These are phyloP conservation scores for Cygnus buccinator DNA, from an alignment of 2,113 vertebrate genomes.

Conservation along the genomic window DNA sequence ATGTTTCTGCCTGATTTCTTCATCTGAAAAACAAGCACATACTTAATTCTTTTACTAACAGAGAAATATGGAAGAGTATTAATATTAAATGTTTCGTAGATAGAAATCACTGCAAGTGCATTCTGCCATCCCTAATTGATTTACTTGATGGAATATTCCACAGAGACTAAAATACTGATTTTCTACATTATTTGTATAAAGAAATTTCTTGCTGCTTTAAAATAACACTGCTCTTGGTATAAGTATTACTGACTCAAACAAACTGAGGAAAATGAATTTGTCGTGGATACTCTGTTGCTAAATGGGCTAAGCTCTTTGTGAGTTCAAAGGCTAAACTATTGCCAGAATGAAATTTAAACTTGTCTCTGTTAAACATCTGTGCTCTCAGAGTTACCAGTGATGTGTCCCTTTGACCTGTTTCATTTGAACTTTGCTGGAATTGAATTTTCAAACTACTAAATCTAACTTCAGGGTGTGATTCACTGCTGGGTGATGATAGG, in stretches of 20 bases:
- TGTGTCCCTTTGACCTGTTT: slow-evolving; percentile 74
- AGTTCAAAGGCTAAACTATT: slow-evolving; percentile 26
- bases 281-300: background rate
- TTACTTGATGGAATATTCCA: background rate
- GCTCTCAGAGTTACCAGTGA: slow-evolving; percentile 51
- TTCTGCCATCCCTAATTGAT: background rate
- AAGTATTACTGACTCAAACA: background rate
- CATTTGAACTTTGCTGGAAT: slow-evolving; percentile 74
- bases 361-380: slow-evolving; percentile 78
- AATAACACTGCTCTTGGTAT: background rate
- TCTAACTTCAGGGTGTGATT: slow-evolving; percentile 75
- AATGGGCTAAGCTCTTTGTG: background rate
- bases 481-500: slow-evolving; percentile 75
- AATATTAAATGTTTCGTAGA: background rate
- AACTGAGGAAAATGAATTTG: background rate
- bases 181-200: background rate
- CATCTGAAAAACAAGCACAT: background rate
- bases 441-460: slow-evolving; percentile 69
- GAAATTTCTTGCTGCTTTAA: background rate
- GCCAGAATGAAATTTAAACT: slow-evolving; percentile 53
- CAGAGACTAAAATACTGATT: background rate
- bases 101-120: background rate
- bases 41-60: background rate
- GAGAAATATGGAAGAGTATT: background rate
- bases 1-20: background rate